Base-by-base conservation (phyloP, 1,140 invertebrate genomes). In the Helicoverpa zea region DNA sequence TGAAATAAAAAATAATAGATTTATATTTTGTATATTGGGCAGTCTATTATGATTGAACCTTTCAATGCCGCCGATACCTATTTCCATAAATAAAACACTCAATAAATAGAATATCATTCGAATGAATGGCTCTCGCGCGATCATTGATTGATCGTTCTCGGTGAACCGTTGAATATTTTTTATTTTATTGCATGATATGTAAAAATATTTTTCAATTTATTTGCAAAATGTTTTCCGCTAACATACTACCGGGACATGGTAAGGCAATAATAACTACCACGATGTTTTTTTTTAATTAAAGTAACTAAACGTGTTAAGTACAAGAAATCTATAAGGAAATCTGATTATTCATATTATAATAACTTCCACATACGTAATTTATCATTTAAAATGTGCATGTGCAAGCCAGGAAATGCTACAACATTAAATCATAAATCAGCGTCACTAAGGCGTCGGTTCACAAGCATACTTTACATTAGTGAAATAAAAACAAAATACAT, bases 131-230 rank as follows among this genome's bases (percentile, higher is more conserved):
- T 68, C 43, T 49, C 64, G 56, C 16, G 56, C 18, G 43, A 47
- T 68, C 43, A 68, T 49, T 68, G 64, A 68, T 68, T 68, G 43
- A 68, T 68, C 43, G 64, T 49, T 66, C 43, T 43, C 64, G 14
- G 14, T n/a, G 43, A 47, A 43, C 64, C 18, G 35, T 66, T 68
- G 35, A 68, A 49, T 1, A 3, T 66, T 64, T 68, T 23, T 68
- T 49, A 49, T 49, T 68, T 49, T 43, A 68, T 68, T 49, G 64
- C 64, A 68, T 68, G 35, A 49, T 68, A 16, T 68, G 49, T 68
- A 68, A 68, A 68, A 49, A 68, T 23, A 68, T 66, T 66, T 23
- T 12, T 66, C 16, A 47, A 49, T 68, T 49, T 49, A n/a, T 16
- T 66, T 66, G 14, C 43, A 47, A 5, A 68, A 68, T 68, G 16